Percentiles rank a stretch among this genome's conserved stretches.
Conservation (phyloP, 2,797 vertebrate species). For the Corythornis leucogaster region DNA sequence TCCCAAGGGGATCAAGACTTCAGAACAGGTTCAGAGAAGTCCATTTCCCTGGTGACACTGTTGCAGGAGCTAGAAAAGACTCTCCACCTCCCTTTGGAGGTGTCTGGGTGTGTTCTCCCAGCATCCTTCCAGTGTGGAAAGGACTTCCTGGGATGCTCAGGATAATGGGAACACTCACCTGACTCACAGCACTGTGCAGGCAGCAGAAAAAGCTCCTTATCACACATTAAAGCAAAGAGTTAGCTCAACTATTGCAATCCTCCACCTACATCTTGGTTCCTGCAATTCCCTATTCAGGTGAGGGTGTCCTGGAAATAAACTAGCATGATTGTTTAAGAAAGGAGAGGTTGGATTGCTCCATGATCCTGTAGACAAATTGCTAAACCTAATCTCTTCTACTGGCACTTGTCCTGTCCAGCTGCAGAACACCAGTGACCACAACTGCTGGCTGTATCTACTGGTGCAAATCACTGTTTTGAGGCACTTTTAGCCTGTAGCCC, state of each 20-base stretch:
- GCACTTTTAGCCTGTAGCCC: background rate
- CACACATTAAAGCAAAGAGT: background rate
- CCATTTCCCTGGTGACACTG: background rate
- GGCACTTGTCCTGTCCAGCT: background rate
- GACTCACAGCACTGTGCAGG: background rate
- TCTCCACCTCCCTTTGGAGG: background rate
- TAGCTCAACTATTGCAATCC: background rate
- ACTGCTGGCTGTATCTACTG: background rate
- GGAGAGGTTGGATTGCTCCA: background rate
- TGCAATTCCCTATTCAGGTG: background rate
- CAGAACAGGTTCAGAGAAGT: background rate
- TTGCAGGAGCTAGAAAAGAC: background rate
- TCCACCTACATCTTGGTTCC: background rate
- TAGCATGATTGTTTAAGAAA: background rate
- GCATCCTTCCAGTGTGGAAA: background rate
- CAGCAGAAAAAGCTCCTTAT: background rate
- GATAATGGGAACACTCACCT: background rate
- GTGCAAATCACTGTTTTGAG: background rate
- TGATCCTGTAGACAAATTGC: background rate
- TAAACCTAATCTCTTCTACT: background rate
- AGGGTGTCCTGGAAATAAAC: background rate
- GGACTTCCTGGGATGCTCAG: background rate
- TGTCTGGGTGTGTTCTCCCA: background rate
- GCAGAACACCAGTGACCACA: background rate
- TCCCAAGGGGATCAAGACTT: background rate